A percentile compares a stretch with the other conserved stretches of the same genome.
phyloP scores from a whole-genome alignment of 2,113 vertebrate species.

The Phylloscopus whistleri region DNA sequence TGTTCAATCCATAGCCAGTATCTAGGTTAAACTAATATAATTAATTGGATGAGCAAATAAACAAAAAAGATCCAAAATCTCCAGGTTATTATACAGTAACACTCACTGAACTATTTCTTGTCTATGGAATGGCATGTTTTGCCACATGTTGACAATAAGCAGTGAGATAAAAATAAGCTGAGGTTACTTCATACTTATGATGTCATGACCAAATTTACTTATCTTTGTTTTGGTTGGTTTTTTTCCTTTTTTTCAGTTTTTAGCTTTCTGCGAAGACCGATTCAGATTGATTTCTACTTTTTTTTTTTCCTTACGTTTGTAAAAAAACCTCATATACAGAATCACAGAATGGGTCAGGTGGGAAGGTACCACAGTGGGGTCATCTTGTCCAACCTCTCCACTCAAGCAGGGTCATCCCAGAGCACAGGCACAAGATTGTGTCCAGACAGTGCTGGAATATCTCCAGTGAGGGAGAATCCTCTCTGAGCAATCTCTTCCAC shows the following conservation, averaged over 20 bases:
- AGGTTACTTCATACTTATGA: neutral
- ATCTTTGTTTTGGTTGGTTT: neutral
- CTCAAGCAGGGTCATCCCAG: neutral
- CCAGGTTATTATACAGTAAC: neutral
- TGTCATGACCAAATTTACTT: neutral
- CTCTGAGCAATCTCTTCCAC: neutral
- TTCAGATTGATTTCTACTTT: neutral
- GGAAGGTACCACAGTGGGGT: neutral
- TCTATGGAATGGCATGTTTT: neutral
- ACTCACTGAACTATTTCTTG: neutral
- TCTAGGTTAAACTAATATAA: neutral
- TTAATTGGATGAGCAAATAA: neutral
- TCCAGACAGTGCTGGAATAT: neutral
- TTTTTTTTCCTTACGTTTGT: too few relatives aligned
- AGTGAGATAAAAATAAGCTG: neutral
- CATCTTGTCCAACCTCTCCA: neutral
- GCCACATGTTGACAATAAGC: neutral
- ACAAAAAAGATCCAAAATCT: neutral
- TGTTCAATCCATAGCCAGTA: neutral
- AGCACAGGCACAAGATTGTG: neutral
- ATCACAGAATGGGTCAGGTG: neutral
- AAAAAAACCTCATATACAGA: neutral
- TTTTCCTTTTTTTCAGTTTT: fast-evolving
- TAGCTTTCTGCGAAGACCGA: neutral
- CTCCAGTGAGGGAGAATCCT: neutral